phyloP scores from a whole-genome alignment of 2,797 vertebrate species.

The Peromyscus nudipes region DNA sequence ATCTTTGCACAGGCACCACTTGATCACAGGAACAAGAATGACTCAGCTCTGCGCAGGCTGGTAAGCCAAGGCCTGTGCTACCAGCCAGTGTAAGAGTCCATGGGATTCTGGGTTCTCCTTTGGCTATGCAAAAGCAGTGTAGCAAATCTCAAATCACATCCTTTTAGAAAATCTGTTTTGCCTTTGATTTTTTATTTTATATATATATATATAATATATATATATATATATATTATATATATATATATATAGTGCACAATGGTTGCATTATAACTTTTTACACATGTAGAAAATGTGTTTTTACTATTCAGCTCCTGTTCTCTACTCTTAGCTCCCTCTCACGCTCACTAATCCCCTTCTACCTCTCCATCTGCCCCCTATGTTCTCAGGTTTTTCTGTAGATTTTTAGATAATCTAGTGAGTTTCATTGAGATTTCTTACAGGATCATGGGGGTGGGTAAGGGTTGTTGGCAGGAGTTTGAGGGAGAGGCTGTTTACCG shows the following conservation, averaged over 20 bases:
- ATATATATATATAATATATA: not conserved
- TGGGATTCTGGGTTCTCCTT: rapidly evolving
- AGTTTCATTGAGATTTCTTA: not conserved
- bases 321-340: not conserved
- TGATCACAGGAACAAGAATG: rapidly evolving
- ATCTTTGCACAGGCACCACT: rapidly evolving
- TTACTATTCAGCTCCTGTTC: not conserved
- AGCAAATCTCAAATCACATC: rapidly evolving
- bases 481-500: not conserved
- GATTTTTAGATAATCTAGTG: not conserved
- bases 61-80: rapidly evolving
- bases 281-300: not conserved
- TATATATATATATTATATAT: not conserved
- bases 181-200: not conserved
- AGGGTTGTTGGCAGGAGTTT: not conserved
- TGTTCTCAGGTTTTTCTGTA: not conserved
- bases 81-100: not conserved
- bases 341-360: not conserved
- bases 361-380: not conserved
- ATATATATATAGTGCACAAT: not conserved
- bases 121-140: rapidly evolving
- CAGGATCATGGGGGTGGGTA: not conserved
- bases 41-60: rapidly evolving
- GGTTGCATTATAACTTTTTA: not conserved
- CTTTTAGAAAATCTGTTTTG: not conserved